These are phyloP conservation scores for Heliocidaris erythrogramma DNA, from an alignment of 35 echinoderm and acorn worm species.

Conservation along the genomic window DNA sequence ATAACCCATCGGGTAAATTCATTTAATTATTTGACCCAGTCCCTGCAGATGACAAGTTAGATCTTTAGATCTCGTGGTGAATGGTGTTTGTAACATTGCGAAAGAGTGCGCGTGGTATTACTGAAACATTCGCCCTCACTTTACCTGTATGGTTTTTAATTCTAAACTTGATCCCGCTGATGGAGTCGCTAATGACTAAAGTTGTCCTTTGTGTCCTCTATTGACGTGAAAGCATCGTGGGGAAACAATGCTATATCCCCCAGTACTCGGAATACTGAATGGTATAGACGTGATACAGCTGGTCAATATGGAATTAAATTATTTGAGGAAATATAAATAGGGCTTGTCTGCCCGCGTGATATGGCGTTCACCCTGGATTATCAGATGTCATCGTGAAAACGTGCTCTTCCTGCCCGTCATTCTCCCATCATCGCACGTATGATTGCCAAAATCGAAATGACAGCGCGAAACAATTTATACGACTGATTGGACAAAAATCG, in stretches of 20 bases:
- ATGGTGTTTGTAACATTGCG: no score
- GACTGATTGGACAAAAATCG: background rate
- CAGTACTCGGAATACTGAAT: background rate
- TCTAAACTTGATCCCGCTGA: background rate
- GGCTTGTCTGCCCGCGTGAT: background rate
- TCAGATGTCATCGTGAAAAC: background rate
- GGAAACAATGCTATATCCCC: background rate
- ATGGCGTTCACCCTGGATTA: background rate
- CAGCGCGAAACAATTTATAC: no score
- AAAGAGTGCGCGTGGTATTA: no score
- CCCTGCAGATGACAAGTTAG: no score
- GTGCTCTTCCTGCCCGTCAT: background rate
- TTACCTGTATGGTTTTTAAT: background rate
- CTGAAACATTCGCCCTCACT: background rate
- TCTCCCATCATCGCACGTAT: background rate
- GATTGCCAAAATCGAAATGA: background rate
- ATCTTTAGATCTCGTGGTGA: no score
- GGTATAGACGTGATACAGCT: background rate
- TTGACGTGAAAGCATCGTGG: background rate
- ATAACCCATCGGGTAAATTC: no score
- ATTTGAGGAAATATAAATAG: background rate
- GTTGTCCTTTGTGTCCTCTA: background rate
- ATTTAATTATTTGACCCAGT: no score
- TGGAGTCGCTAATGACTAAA: background rate
- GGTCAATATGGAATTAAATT: background rate